Conservation (phyloP, 2,888 invertebrate species). For the Cheilosia soror region DNA sequence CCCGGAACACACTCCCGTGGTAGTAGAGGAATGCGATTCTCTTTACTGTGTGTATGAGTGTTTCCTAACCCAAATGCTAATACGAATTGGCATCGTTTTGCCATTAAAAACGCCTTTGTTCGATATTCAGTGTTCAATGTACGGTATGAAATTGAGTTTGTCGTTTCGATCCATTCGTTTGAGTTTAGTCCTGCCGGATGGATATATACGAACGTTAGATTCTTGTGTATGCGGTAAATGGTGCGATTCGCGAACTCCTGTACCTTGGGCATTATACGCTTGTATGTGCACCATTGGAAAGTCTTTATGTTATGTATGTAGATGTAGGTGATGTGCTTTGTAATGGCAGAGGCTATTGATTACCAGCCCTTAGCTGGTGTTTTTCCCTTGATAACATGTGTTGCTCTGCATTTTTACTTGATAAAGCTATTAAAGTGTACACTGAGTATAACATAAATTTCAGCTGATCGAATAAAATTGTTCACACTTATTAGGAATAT, state of each 20-base stretch:
- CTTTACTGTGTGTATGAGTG: conserved; percentile 16
- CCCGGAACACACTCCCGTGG: background rate
- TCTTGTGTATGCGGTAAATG: background rate
- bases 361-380: conserved; percentile 3
- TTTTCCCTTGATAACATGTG: background rate
- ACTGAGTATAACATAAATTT: too few species aligned
- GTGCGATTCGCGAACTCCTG: background rate
- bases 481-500: too few species aligned
- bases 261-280: background rate
- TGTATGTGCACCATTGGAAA: conserved; percentile 44
- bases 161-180: conserved; percentile 44
- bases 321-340: conserved; percentile 40
- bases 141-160: conserved; percentile 61
- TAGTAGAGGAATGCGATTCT: conserved; percentile 6
- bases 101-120: conserved; percentile 59
- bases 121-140: conserved; percentile 58
- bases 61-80: conserved; percentile 46
- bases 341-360: conserved; percentile 58
- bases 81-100: conserved; percentile 65
- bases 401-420: background rate
- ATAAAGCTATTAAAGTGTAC: background rate
- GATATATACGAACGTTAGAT: background rate
- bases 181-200: conserved; percentile 33
- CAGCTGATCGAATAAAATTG: too few species aligned
- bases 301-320: conserved; percentile 42